Conservation (phyloP, 1,140 invertebrate species). For the Drosophila punjabiensis region DNA sequence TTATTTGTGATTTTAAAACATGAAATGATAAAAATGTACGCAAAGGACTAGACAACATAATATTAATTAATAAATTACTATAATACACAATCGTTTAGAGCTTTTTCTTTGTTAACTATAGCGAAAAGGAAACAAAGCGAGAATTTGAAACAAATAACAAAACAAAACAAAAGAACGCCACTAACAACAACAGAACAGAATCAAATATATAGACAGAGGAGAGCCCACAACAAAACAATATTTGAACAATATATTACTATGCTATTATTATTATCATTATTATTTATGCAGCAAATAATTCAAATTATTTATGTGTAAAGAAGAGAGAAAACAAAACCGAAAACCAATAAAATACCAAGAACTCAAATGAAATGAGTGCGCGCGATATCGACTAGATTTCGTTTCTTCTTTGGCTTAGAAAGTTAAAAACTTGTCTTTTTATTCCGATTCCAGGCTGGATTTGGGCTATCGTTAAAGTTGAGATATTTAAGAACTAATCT, state of each 20-base stretch:
- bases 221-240: constrained; percentile 37
- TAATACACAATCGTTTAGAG: constrained; percentile 62
- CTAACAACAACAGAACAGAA: constrained; percentile 11
- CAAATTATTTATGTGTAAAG: constrained; percentile 74
- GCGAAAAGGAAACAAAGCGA: constrained; percentile 12
- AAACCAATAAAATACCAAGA: constrained; percentile 66
- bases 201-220: constrained; percentile 4
- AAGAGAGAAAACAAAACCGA: constrained; percentile 29
- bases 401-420: constrained; percentile 13
- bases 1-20: constrained; percentile 81
- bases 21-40: constrained; percentile 72
- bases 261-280: constrained; percentile 72
- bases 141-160: constrained; percentile 23
- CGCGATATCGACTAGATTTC: constrained; percentile 10
- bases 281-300: constrained; percentile 76
- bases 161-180: not conserved
- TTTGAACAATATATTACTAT: constrained; percentile 51
- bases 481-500: too few species aligned
- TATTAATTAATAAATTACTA: constrained; percentile 70
- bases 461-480: not conserved
- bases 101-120: constrained; percentile 75
- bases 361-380: constrained; percentile 32
- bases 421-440: not conserved
- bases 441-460: not conserved
- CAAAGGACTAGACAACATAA: constrained; percentile 71